Conservation (phyloP, 2,888 invertebrate species). For the Pyrrhia umbra region DNA sequence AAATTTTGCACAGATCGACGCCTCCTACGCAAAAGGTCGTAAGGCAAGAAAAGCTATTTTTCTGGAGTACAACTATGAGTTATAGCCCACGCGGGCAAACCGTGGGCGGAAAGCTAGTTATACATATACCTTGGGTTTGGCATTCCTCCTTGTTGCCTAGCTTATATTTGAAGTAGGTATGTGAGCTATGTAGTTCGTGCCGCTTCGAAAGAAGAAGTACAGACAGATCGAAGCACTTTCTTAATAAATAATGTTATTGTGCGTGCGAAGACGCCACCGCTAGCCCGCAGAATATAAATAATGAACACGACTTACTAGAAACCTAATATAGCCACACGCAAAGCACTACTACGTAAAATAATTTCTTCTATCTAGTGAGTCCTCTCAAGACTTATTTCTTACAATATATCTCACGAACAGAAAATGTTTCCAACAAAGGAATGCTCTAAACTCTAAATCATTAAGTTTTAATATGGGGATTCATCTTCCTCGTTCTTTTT, state of each 20-base stretch:
- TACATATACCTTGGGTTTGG: too few species aligned
- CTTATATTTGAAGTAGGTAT: too few species aligned
- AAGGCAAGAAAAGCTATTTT: too few species aligned
- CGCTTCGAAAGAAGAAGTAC: not conserved
- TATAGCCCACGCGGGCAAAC: too few species aligned
- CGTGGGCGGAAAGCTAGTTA: too few species aligned
- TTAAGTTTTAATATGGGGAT: not conserved
- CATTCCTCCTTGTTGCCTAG: too few species aligned
- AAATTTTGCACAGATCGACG: too few species aligned
- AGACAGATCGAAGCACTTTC: constrained; percentile 3
- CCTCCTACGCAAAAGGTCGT: too few species aligned
- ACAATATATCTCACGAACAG: not conserved
- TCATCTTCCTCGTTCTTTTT: not conserved
- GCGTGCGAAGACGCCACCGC: not conserved
- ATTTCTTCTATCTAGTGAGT: not conserved
- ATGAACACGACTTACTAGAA: constrained; percentile 20
- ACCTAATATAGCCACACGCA: not conserved
- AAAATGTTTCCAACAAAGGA: constrained; percentile 9
- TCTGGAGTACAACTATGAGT: too few species aligned
- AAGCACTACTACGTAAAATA: not conserved
- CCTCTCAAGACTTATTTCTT: not conserved
- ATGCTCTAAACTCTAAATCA: constrained; percentile 1
- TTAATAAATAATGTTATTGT: constrained; percentile 21
- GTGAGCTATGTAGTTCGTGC: too few species aligned
- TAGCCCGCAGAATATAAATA: constrained; percentile 20